Base-by-base conservation (phyloP, 1,140 invertebrate genomes). In the Drosophila sulfurigaster region DNA sequence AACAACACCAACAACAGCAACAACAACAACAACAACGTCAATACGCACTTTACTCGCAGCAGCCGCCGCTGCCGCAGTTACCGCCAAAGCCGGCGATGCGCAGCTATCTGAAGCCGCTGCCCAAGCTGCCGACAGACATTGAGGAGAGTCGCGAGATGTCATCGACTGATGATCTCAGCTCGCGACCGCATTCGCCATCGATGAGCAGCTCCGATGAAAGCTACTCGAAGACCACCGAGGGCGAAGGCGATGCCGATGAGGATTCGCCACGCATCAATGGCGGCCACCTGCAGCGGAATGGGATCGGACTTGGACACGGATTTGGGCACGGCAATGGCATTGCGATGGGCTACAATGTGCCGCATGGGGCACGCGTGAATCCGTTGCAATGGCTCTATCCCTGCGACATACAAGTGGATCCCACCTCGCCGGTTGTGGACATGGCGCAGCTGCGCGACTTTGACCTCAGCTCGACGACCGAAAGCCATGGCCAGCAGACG, bases 201-300 rank as follows among this genome's bases (percentile, higher is more conserved):
- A 94, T 96, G 48, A 96, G 96, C 91, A 96, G 96, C 56, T 96
- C 96, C 1, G 96, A 97, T 86, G 96, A 97, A 90, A 96, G 96
- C 88, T 96, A 96, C 86, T 96, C 95, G 52, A 94, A 96, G 59
- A 96, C 96, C 25, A 96, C 96, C 2, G 95, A 92, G 51, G 89
- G 91, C 43, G 91, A 92, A 60, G 86, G 86, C 52, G 92, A 91
- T 30, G 60, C 49, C 13, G 82, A 87, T 16, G 72, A 94, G 91
- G 90, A 94, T 78, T 62, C 91, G 35, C 91, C 92, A 4, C 79
- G 89, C 5, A 72, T 86, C 43, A 89, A 75, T 7, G 78, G 73
- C n/a, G 68, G 76, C 5, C 80, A 87, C 16, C 49, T 89, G 63
- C 82, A 72, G 32, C 80, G 71, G 10, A 77, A 75, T 46, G 77